Percentiles rank a stretch among this genome's conserved stretches.
Conservation (phyloP, 2,888 invertebrate species). For the Ormyrus nitidulus region DNA sequence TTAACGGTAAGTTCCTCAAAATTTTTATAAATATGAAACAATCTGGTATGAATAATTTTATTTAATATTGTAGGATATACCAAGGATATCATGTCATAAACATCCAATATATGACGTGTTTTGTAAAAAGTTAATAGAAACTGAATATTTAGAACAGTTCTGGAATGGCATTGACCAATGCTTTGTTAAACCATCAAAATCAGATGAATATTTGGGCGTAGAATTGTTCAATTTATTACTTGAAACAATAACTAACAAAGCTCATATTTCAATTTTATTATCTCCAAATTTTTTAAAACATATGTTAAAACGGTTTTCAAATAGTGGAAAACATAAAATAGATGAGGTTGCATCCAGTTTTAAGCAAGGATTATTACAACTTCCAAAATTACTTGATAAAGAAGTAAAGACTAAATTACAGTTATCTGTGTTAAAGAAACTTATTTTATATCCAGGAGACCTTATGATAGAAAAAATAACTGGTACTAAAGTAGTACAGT, state of each 20-base stretch:
- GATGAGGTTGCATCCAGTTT: slow-evolving; percentile 79
- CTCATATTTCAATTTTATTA: slow-evolving; percentile 79
- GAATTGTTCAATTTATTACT: slow-evolving; percentile 80
- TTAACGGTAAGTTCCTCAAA: slow-evolving; percentile 78
- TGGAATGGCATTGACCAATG: slow-evolving; percentile 78
- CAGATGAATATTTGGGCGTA: slow-evolving; percentile 80
- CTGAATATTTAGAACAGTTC: slow-evolving; percentile 78
- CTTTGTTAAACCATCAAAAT: slow-evolving; percentile 78
- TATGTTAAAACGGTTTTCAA: slow-evolving; percentile 81
- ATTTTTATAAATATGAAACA: slow-evolving; percentile 40
- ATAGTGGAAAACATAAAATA: slow-evolving; percentile 78
- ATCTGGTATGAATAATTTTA: slow-evolving; percentile 24
- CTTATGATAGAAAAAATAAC: slow-evolving; percentile 86
- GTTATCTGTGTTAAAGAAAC: slow-evolving; percentile 79
- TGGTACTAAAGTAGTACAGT: slow-evolving; percentile 81
- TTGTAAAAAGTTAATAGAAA: slow-evolving; percentile 77
- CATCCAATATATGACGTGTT: slow-evolving; percentile 83
- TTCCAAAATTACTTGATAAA: slow-evolving; percentile 77
- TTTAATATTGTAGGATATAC: slow-evolving; percentile 77
- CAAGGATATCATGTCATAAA: slow-evolving; percentile 78
- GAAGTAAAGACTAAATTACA: slow-evolving; percentile 77
- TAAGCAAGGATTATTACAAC: slow-evolving; percentile 77
- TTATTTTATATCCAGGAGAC: slow-evolving; percentile 83
- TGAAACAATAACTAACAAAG: slow-evolving; percentile 76
- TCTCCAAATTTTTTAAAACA: slow-evolving; percentile 82